Evolutionary conservation across 53 echinoderm and acorn worm species (phyloP).

Genomic region (Henricia sp.): DNA sequence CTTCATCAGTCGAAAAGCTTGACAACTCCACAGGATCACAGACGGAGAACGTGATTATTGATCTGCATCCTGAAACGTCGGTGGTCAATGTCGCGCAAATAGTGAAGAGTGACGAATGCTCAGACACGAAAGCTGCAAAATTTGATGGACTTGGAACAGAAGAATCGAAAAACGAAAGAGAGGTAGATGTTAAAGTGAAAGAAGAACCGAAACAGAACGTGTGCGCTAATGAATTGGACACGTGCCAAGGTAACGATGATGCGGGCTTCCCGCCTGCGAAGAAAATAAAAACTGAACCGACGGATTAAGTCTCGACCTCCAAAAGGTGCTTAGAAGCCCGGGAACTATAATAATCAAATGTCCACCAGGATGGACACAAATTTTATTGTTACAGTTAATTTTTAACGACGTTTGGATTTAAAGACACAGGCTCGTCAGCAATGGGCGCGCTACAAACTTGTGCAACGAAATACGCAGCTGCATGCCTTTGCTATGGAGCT

Average conservation of each 20-base stretch:
- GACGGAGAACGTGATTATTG: neutral
- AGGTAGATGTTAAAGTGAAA: neutral
- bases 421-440: too few species aligned
- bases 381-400: too few species aligned
- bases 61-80: neutral
- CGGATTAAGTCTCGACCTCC: neutral
- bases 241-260: too few species aligned
- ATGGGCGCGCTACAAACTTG: too few species aligned
- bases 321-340: too few species aligned
- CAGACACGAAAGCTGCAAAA: neutral
- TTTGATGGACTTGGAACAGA: neutral
- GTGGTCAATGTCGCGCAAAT: neutral
- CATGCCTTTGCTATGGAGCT: too few species aligned
- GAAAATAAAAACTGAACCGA: conserved; percentile 6
- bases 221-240: neutral
- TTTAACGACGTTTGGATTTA: too few species aligned
- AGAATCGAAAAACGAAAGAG: neutral
- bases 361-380: too few species aligned
- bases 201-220: neutral
- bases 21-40: too few species aligned
- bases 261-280: neutral
- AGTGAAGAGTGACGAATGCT: neutral
- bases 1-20: too few species aligned
- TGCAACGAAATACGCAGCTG: too few species aligned
- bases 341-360: too few species aligned